Evolutionary conservation across 2,113 vertebrate species (phyloP).

Genomic region (Coptodon rendalli): DNA sequence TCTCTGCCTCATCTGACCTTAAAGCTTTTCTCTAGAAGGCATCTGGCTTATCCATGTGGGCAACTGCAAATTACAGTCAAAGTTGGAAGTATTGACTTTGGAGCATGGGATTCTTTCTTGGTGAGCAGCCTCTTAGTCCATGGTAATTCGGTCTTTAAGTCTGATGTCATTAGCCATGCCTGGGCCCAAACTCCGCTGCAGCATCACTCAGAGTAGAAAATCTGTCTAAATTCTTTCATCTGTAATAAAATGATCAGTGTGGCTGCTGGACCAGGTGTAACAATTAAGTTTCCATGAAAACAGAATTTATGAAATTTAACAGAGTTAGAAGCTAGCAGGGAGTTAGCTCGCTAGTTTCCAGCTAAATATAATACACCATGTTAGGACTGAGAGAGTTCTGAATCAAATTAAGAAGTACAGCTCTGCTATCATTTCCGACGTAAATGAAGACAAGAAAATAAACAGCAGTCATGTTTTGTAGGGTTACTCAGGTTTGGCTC

Average conservation of each 20-base stretch:
- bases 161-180: not conserved
- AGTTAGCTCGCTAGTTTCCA: not conserved
- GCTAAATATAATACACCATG: not conserved
- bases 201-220: not conserved
- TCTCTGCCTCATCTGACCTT: not conserved
- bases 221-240: not conserved
- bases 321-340: not conserved
- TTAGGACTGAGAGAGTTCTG: not conserved
- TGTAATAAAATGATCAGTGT: not conserved
- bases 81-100: not conserved
- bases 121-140: not conserved
- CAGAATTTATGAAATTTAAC: not conserved
- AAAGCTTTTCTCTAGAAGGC: not conserved
- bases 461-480: not conserved
- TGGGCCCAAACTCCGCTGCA: not conserved
- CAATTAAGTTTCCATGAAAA: not conserved
- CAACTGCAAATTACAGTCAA: not conserved
- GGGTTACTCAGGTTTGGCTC: not conserved
- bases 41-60: not conserved
- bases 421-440: not conserved
- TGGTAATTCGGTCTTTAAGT: not conserved
- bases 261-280: not conserved
- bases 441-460: not conserved
- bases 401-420: not conserved
- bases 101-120: not conserved